A percentile compares a stretch with the other conserved stretches of the same genome.
phyloP scores from a whole-genome alignment of 1,140 invertebrate genomes.

The Drosophila triauraria region DNA sequence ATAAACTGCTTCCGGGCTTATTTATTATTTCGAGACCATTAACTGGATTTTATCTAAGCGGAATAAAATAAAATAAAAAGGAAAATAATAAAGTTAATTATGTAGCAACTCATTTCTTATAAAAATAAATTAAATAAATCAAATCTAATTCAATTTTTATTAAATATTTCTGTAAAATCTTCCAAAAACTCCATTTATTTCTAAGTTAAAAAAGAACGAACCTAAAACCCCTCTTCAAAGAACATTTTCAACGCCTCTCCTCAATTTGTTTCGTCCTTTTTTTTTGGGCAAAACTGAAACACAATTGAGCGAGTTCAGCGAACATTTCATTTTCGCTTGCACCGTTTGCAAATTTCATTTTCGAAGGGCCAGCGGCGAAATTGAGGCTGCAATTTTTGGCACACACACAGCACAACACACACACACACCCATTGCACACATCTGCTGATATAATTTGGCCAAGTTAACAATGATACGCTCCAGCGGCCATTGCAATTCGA shows the following conservation, averaged over 20 bases:
- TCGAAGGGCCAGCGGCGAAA: constrained; percentile 29
- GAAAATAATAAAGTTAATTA: too few relatives aligned
- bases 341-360: constrained; percentile 52
- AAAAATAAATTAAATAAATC: too few relatives aligned
- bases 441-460: constrained; percentile 59
- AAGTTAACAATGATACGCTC: constrained; percentile 65
- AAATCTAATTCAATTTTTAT: too few relatives aligned
- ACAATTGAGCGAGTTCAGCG: constrained; percentile 8
- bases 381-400: constrained; percentile 43
- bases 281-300: not conserved
- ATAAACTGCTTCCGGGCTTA: too few relatives aligned
- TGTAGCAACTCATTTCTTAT: too few relatives aligned
- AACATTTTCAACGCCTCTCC: not conserved
- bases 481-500: constrained; percentile 38
- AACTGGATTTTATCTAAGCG: too few relatives aligned
- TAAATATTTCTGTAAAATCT: too few relatives aligned
- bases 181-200: not conserved
- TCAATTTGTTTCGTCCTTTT: not conserved
- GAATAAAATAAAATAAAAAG: too few relatives aligned
- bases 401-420: constrained; percentile 8
- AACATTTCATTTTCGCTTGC: constrained; percentile 35
- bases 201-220: not conserved
- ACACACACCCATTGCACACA: constrained; percentile 6
- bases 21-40: too few relatives aligned
- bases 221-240: not conserved